Evolutionary conservation across 2,888 invertebrate genomes (phyloP).

Genomic region (Melipona bicolor): DNA sequence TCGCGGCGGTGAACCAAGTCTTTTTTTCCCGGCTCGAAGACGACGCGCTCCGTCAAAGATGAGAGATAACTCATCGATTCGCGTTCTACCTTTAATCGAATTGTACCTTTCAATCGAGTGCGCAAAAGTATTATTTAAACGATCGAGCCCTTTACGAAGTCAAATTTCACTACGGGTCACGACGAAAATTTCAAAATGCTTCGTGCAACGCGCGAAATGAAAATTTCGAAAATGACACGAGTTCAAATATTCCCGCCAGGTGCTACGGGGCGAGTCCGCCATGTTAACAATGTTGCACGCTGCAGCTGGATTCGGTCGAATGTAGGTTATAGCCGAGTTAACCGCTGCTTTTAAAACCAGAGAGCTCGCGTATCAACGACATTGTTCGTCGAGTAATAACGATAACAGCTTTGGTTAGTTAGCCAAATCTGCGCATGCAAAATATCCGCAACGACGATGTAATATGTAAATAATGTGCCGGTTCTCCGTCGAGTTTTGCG

Average conservation of each 20-base stretch:
- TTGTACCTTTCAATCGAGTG: neutral
- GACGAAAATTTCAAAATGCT: neutral
- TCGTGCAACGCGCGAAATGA: neutral
- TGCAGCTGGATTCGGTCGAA: neutral
- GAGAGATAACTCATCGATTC: conserved; percentile 9
- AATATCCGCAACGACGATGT: neutral
- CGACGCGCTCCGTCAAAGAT: neutral
- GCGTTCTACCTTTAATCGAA: neutral
- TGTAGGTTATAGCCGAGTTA: neutral
- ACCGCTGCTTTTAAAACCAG: neutral
- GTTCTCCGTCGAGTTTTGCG: neutral
- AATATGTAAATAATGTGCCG: neutral
- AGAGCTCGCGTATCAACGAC: neutral
- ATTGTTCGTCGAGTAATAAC: neutral
- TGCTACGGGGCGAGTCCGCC: neutral
- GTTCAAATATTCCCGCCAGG: neutral
- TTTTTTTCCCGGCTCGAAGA: neutral
- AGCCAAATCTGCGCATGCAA: conserved; percentile 13
- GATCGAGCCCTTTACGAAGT: too few species aligned
- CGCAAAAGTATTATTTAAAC: too few species aligned
- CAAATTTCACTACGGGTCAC: neutral
- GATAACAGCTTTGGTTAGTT: neutral
- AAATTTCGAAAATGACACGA: neutral
- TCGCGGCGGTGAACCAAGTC: neutral
- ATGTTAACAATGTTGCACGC: neutral